Evolutionary conservation across 2,888 invertebrate species (phyloP).

Genomic region (Callyntrura sp.): DNA sequence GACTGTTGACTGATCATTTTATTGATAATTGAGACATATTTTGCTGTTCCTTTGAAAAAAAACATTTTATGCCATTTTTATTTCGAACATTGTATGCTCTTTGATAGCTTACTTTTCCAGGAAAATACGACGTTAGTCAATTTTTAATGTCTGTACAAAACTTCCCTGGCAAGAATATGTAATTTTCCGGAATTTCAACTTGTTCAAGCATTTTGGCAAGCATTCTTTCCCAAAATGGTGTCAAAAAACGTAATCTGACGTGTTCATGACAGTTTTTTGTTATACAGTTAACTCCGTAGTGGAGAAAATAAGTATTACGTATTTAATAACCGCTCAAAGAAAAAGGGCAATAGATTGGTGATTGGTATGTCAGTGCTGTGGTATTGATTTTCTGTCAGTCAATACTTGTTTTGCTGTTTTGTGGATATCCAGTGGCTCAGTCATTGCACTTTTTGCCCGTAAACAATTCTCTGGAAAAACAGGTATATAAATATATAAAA

Average conservation of each 20-base stretch:
- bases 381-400: constrained; percentile 46
- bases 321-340: neutral
- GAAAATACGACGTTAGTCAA: too few species aligned
- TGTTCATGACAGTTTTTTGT: neutral
- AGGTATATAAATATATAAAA: too few species aligned
- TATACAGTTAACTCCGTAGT: neutral
- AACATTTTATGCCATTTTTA: too few species aligned
- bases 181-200: too few species aligned
- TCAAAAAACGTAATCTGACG: neutral
- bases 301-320: neutral
- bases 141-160: too few species aligned
- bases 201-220: neutral
- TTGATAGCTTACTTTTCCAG: too few species aligned
- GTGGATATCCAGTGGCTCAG: neutral
- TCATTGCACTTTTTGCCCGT: constrained; percentile 15
- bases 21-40: too few species aligned
- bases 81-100: too few species aligned
- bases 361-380: neutral
- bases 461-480: neutral
- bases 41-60: too few species aligned
- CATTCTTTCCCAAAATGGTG: neutral
- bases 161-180: too few species aligned
- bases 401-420: neutral
- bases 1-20: too few species aligned
- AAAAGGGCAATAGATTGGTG: neutral